Percentiles rank a stretch among this genome's conserved stretches.
phyloP scores from a whole-genome alignment of 2,797 vertebrate species.

The Pachyuromys duprasi region DNA sequence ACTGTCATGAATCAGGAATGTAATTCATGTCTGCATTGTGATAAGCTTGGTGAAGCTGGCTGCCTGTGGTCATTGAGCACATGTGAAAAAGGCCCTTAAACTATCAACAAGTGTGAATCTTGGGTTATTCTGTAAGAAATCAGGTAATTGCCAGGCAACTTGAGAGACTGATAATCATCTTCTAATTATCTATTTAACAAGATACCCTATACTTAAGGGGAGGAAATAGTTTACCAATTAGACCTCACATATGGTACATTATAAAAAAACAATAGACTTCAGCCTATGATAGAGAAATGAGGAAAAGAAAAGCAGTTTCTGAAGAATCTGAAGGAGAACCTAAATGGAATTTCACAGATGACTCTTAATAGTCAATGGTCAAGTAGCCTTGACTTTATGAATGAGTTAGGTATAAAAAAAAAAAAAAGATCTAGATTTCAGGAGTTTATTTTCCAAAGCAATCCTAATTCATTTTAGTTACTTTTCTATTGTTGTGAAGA shows the following conservation, averaged over 20 bases:
- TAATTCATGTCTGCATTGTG: not conserved
- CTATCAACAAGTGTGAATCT: constrained; percentile 10
- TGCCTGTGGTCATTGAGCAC: constrained; percentile 6
- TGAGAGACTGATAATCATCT: constrained; percentile 10
- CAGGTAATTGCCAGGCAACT: constrained; percentile 19
- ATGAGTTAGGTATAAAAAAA: not conserved
- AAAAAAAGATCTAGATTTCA: not conserved
- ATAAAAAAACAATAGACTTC: not conserved
- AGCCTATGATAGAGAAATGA: not conserved
- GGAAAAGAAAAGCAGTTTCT: not conserved
- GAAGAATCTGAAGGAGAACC: not conserved
- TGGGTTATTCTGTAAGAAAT: not conserved
- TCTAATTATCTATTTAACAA: constrained; percentile 39
- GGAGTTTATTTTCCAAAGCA: constrained; percentile 28
- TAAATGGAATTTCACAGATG: not conserved
- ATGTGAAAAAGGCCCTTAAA: not conserved
- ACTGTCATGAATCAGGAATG: not conserved
- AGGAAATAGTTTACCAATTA: constrained; percentile 4
- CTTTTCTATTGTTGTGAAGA: not conserved
- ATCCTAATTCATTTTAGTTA: not conserved
- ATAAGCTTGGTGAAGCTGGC: not conserved
- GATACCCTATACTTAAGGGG: not conserved
- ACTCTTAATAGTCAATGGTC: not conserved
- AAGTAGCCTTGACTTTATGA: constrained; percentile 27
- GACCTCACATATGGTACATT: not conserved